These are phyloP conservation scores for Drosophila rellima DNA, from an alignment of 2,888 invertebrate genomes.

Conservation along the genomic window DNA sequence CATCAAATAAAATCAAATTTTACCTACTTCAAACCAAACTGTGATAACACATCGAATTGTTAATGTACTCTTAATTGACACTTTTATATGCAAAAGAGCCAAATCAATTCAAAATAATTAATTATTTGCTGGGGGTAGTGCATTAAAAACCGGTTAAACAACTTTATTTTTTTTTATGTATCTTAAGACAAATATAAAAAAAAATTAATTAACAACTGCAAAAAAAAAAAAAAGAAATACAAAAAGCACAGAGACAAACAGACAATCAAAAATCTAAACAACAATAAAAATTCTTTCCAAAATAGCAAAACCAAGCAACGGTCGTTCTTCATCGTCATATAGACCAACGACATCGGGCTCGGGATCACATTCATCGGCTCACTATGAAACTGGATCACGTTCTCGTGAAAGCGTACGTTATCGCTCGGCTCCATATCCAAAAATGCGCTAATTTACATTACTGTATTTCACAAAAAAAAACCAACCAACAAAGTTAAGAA, in stretches of 20 bases:
- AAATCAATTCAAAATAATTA: conserved; percentile 22
- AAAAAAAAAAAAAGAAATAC: conserved; percentile 41
- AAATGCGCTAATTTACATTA: conserved; percentile 82
- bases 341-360: conserved; percentile 85
- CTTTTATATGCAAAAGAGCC: conserved; percentile 23
- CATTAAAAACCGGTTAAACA: conserved; percentile 77
- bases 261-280: conserved; percentile 69
- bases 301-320: conserved; percentile 86
- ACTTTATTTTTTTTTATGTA: conserved; percentile 52
- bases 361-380: conserved; percentile 85
- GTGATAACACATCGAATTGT: conserved; percentile 49
- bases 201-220: conserved; percentile 52
- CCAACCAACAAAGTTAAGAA: conserved; percentile 69
- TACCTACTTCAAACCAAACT: conserved; percentile 37
- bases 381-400: conserved; percentile 85
- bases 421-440: conserved; percentile 85
- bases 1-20: conserved; percentile 35
- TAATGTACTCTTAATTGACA: conserved; percentile 27
- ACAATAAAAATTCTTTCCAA: conserved; percentile 83
- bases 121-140: conserved; percentile 68
- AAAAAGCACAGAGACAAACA: conserved; percentile 62
- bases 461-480: conserved; percentile 27
- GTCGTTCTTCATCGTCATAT: conserved; percentile 85
- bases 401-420: conserved; percentile 85
- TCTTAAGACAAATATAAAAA: conserved; percentile 46